These are phyloP conservation scores for Percopsis transmontana DNA, from an alignment of 2,113 vertebrate genomes.

Conservation along the genomic window DNA sequence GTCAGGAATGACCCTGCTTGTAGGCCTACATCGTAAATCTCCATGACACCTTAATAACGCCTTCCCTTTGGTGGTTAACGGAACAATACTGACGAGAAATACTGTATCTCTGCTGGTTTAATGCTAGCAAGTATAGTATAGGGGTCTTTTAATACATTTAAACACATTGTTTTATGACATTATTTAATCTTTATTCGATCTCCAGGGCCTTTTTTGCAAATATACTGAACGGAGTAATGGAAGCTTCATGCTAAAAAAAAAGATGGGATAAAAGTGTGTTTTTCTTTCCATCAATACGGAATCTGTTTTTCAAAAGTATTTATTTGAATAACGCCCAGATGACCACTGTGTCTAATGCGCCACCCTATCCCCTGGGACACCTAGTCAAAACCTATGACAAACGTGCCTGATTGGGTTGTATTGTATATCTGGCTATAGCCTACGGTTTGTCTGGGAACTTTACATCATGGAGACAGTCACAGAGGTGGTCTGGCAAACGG, in stretches of 20 bases:
- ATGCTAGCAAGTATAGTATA: background rate
- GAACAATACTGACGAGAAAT: constrained; percentile 34
- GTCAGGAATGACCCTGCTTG: constrained; percentile 61
- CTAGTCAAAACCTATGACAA: background rate
- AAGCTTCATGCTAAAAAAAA: constrained; percentile 25
- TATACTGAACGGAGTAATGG: constrained; percentile 18
- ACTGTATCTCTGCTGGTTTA: constrained; percentile 13
- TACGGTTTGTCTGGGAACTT: background rate
- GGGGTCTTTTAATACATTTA: too few species aligned
- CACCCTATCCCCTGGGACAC: constrained; percentile 56
- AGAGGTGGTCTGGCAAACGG: too few species aligned
- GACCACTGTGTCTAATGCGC: constrained; percentile 25
- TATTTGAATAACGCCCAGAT: constrained; percentile 49
- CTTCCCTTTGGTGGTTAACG: constrained; percentile 38
- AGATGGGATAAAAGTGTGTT: constrained; percentile 45
- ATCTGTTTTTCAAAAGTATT: constrained; percentile 55
- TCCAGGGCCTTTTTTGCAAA: background rate
- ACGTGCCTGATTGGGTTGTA: background rate
- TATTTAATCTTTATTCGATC: background rate
- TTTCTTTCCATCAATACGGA: constrained; percentile 68
- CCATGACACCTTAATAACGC: constrained; percentile 72
- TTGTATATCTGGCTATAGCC: too few species aligned
- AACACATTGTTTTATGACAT: background rate
- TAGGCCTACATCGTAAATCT: constrained; percentile 67
- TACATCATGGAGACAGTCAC: too few species aligned